Conservation (phyloP, 2,797 vertebrate genomes). For the Strix occidentalis region DNA sequence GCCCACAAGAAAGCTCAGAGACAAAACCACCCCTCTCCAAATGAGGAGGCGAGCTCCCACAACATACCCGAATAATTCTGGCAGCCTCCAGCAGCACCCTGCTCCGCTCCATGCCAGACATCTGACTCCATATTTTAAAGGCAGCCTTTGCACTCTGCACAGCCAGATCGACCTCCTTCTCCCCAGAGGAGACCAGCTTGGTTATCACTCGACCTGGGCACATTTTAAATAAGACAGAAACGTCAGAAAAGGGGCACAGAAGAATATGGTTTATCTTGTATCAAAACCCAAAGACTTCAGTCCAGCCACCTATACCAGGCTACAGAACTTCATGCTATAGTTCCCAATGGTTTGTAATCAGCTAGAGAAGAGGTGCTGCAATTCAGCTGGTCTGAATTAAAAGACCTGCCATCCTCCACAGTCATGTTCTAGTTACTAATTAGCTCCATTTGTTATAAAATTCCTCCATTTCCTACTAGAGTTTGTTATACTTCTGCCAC, state of each 20-base stretch:
- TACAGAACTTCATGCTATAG: neutral
- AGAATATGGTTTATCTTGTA: neutral
- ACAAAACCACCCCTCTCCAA: neutral
- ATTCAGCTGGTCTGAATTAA: neutral
- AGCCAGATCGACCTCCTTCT: constrained; percentile 89
- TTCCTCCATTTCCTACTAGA: neutral
- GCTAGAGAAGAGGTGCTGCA: neutral
- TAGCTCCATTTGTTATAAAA: neutral
- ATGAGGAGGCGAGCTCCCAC: fast-evolving
- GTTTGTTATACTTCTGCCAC: neutral
- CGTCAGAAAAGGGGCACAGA: neutral
- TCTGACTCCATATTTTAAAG: constrained; percentile 86
- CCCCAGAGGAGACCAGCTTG: constrained; percentile 84
- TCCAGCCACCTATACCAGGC: neutral
- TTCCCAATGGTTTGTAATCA: neutral
- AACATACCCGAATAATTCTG: constrained; percentile 89
- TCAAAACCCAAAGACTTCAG: neutral
- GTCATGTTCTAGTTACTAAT: neutral
- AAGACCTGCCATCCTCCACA: neutral
- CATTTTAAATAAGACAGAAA: neutral
- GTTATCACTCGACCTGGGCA: constrained; percentile 86
- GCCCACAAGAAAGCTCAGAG: neutral
- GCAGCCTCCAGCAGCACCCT: constrained; percentile 91
- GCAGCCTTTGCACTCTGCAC: constrained; percentile 87
- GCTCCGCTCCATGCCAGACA: constrained; percentile 89